Evolutionary conservation across 2,797 vertebrate genomes (phyloP).

Genomic region (Phoeniculus purpureus): DNA sequence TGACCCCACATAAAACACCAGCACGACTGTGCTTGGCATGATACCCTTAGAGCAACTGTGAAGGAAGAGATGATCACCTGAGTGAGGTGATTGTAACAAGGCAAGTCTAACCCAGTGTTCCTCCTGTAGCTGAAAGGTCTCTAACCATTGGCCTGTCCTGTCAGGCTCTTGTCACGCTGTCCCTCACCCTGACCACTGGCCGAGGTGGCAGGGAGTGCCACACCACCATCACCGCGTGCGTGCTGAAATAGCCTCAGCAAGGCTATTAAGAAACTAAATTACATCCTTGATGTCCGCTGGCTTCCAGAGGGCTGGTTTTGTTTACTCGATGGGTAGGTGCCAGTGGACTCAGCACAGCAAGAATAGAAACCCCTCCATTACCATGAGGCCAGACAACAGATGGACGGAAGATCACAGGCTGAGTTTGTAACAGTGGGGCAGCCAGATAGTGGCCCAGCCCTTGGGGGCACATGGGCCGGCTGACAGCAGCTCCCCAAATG

Average conservation of each 20-base stretch:
- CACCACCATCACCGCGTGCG: neutral
- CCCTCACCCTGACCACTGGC: constrained; percentile 9
- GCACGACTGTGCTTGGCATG: neutral
- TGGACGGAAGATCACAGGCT: constrained; percentile 57
- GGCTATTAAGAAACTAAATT: constrained; percentile 78
- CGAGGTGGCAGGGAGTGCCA: neutral
- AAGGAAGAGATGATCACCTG: neutral
- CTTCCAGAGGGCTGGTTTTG: constrained; percentile 73
- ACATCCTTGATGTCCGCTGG: constrained; percentile 71
- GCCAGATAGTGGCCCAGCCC: neutral
- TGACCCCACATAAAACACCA: fast-evolving
- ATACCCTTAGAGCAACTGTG: neutral
- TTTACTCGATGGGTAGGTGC: constrained; percentile 70
- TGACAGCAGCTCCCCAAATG: neutral
- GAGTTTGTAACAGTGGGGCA: constrained; percentile 1
- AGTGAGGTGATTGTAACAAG: fast-evolving
- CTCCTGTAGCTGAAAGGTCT: neutral
- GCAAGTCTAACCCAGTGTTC: neutral
- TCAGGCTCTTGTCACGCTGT: neutral
- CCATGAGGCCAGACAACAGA: constrained; percentile 37
- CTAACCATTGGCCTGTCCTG: neutral
- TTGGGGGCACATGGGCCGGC: neutral
- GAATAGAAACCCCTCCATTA: constrained; percentile 77
- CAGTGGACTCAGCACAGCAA: constrained; percentile 70
- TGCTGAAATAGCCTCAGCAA: constrained; percentile 46